Percentiles rank a stretch among this genome's conserved stretches.
Evolutionary conservation across 2,113 vertebrate species (phyloP).

Genomic region (Amazona vittata): DNA sequence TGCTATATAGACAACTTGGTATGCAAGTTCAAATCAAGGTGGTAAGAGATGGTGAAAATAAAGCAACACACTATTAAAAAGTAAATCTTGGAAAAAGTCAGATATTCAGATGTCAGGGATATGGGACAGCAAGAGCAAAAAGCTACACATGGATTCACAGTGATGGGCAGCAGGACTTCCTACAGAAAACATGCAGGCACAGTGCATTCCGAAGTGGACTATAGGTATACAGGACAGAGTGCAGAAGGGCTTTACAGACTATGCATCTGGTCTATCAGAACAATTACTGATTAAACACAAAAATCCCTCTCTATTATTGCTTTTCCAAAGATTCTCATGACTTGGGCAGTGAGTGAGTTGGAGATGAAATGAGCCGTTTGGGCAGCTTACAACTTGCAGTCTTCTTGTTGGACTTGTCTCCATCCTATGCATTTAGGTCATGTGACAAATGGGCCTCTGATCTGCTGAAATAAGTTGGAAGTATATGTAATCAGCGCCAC

Average conservation of each 20-base stretch:
- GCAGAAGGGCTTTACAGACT: not conserved
- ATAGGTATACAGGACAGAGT: not conserved
- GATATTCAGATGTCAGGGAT: not conserved
- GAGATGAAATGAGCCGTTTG: not conserved
- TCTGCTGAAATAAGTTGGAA: not conserved
- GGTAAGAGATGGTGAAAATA: not conserved
- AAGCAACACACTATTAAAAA: not conserved
- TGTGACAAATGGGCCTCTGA: not conserved
- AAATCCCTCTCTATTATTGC: not conserved
- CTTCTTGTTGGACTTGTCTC: not conserved
- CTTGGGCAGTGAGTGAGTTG: not conserved
- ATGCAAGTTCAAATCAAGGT: not conserved
- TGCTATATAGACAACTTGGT: not conserved
- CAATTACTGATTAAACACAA: not conserved
- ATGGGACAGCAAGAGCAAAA: not conserved
- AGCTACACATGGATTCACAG: not conserved
- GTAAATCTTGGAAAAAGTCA: not conserved
- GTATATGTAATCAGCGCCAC: not conserved
- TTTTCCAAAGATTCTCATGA: not conserved
- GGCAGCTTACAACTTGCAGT: not conserved
- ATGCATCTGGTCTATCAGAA: not conserved
- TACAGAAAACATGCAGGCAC: not conserved
- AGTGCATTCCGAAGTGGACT: accelerated
- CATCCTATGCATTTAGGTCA: not conserved
- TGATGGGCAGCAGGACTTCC: accelerated